phyloP scores from a whole-genome alignment of 2,113 vertebrate species.

The Kryptolebias marmoratus region DNA sequence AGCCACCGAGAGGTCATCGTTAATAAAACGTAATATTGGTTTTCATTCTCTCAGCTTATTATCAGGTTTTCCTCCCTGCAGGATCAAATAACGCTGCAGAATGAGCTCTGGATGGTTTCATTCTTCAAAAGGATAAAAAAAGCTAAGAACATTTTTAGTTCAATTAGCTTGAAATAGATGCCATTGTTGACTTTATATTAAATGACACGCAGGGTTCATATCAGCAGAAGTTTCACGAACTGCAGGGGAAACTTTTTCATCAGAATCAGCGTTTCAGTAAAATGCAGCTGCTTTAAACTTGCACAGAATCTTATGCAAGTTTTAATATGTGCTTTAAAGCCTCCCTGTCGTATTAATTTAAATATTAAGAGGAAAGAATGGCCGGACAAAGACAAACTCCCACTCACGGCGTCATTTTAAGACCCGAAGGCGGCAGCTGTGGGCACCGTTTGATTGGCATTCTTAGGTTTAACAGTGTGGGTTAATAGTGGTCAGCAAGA shows the following conservation, averaged over 20 bases:
- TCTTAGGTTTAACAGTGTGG: slow-evolving; percentile 15
- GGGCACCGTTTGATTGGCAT: slow-evolving; percentile 15
- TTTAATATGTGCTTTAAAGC: neutral
- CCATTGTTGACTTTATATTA: too few species aligned
- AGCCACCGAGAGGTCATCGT: too few species aligned
- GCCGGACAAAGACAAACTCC: slow-evolving; percentile 3
- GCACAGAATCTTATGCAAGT: neutral
- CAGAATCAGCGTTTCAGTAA: too few species aligned
- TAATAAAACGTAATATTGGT: too few species aligned
- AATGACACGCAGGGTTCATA: too few species aligned
- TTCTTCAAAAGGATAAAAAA: too few species aligned
- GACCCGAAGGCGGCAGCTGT: neutral
- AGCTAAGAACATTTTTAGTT: too few species aligned
- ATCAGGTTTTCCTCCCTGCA: neutral
- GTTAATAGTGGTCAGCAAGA: slow-evolving; percentile 36
- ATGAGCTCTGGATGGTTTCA: too few species aligned
- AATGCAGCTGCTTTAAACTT: too few species aligned
- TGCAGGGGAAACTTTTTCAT: too few species aligned
- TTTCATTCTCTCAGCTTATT: neutral
- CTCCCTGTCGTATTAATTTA: neutral
- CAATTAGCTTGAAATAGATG: too few species aligned
- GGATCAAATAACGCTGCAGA: neutral
- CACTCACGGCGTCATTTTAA: neutral
- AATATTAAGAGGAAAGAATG: neutral
- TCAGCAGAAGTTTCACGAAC: too few species aligned